These are phyloP conservation scores for Saturnia japonica DNA, from an alignment of 2,888 invertebrate species.

Conservation along the genomic window DNA sequence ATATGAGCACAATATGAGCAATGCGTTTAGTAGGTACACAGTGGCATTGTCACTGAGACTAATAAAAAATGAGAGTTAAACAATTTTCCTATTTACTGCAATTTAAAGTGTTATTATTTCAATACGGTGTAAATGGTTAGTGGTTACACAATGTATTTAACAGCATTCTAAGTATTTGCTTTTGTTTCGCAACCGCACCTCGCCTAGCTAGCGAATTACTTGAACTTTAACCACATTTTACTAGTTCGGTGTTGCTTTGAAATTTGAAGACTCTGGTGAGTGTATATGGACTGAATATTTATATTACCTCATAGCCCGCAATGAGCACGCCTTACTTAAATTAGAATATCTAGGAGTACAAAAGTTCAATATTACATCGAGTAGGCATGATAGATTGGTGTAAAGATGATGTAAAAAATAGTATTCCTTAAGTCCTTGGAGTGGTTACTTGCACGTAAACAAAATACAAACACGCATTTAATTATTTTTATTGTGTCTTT, in stretches of 20 bases:
- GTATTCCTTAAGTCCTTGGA: too few species aligned
- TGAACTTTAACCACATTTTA: conserved; percentile 24
- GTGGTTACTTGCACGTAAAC: too few species aligned
- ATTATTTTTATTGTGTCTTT: too few species aligned
- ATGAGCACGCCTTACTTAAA: neutral
- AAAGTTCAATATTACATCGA: neutral
- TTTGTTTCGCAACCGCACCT: conserved; percentile 14
- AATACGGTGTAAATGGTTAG: neutral
- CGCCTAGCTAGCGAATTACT: conserved; percentile 23
- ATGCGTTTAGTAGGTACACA: neutral
- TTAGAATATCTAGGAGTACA: neutral
- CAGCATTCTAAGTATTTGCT: conserved; percentile 8
- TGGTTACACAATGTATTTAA: conserved; percentile 7
- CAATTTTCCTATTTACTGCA: neutral
- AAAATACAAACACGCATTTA: too few species aligned
- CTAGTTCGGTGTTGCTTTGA: conserved; percentile 5
- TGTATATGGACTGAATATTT: neutral
- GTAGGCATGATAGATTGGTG: neutral
- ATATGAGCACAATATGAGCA: neutral
- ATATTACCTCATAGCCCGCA: neutral
- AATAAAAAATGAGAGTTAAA: neutral
- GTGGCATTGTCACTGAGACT: neutral
- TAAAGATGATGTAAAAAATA: too few species aligned
- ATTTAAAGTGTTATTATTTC: neutral
- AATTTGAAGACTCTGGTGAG: neutral